These are phyloP conservation scores for Rhynchotus rufescens DNA, from an alignment of 2,797 vertebrate species.

Conservation along the genomic window DNA sequence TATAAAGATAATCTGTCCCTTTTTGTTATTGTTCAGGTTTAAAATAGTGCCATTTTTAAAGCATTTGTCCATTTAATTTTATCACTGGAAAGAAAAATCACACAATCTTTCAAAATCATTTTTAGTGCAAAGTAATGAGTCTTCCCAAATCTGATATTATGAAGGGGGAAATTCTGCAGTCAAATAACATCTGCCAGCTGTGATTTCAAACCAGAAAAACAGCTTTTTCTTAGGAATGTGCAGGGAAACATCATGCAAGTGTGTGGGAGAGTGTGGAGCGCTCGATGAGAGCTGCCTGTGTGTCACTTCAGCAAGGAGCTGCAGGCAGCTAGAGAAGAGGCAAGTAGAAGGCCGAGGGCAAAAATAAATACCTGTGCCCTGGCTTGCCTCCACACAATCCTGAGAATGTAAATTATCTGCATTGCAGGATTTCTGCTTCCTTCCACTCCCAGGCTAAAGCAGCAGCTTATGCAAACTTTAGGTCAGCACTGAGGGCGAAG, in stretches of 20 bases:
- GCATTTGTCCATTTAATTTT: neutral
- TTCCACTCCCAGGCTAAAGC: neutral
- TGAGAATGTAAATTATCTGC: conserved; percentile 3
- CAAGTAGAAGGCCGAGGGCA: neutral
- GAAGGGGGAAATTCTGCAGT: conserved; percentile 4
- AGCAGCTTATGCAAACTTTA: neutral
- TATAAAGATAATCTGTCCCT: neutral
- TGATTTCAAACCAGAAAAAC: conserved; percentile 34
- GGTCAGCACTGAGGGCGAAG: neutral
- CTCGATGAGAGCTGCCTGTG: neutral
- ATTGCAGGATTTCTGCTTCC: conserved; percentile 35
- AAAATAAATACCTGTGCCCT: conserved; percentile 29
- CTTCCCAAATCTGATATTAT: neutral
- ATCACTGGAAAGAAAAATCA: neutral
- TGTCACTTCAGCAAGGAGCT: neutral
- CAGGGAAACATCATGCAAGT: neutral
- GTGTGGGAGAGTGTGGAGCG: neutral
- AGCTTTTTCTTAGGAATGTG: conserved; percentile 28
- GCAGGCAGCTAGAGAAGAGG: fast-evolving
- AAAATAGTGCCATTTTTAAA: neutral
- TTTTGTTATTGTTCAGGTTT: neutral
- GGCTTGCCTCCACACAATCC: neutral
- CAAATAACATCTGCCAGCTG: conserved; percentile 35
- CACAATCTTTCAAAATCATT: neutral
- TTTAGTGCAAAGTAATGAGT: neutral